A percentile compares a stretch with the other conserved stretches of the same genome.
phyloP scores from a whole-genome alignment of 2,888 invertebrate species.

The Plebejus anna region DNA sequence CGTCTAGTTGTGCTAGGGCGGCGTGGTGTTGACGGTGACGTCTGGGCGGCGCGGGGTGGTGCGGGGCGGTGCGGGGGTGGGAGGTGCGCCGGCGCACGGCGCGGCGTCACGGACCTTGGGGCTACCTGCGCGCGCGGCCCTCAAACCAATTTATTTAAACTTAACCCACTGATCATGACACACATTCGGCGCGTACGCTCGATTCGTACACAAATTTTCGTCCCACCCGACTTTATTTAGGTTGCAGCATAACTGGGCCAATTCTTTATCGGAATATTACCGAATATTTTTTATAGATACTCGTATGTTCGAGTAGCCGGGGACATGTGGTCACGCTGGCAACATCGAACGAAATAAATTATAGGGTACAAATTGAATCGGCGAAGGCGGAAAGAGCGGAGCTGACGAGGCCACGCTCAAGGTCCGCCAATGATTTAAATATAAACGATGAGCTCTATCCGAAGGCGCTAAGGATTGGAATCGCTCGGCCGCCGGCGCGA shows the following conservation, averaged over 20 bases:
- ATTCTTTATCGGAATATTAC: not conserved
- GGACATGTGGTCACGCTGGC: not conserved
- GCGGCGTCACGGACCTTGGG: conserved; percentile 45
- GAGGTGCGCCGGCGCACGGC: conserved; percentile 17
- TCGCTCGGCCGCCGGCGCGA: conserved; percentile 48
- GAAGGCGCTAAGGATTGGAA: conserved; percentile 46
- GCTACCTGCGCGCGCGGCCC: conserved; percentile 53
- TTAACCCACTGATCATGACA: conserved; percentile 80
- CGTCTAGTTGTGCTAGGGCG: not conserved
- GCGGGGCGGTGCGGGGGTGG: not conserved
- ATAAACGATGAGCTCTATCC: conserved; percentile 44
- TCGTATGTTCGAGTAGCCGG: not conserved
- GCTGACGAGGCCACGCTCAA: conserved; percentile 74
- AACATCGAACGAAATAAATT: conserved; percentile 43
- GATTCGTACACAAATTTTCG: conserved; percentile 50
- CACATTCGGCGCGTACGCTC: conserved; percentile 60
- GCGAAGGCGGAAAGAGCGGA: conserved; percentile 78
- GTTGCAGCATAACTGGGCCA: conserved; percentile 17
- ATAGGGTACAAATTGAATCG: conserved; percentile 72
- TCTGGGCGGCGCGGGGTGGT: not conserved
- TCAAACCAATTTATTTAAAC: conserved; percentile 73
- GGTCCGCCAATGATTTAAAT: conserved; percentile 55
- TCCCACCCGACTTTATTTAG: conserved; percentile 39
- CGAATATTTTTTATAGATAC: not conserved
- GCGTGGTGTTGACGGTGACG: not conserved